These are phyloP conservation scores for Synodontis membranacea DNA, from an alignment of 2,113 vertebrate species.

Conservation along the genomic window DNA sequence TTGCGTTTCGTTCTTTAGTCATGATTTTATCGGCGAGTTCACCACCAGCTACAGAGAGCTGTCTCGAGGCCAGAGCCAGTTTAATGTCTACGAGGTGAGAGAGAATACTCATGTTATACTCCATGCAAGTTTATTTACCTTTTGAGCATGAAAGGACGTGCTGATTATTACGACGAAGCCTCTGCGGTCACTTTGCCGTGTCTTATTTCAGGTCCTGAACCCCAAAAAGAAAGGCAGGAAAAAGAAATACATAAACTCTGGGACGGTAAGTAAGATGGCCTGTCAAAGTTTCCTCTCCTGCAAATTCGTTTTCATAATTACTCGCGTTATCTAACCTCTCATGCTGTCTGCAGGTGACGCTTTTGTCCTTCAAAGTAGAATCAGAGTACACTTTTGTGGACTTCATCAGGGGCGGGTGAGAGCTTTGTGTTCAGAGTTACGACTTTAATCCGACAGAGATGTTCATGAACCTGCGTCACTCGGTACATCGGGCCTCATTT, in stretches of 20 bases:
- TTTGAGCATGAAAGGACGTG: not conserved
- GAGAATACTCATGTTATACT: not conserved
- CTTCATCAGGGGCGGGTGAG: conserved; percentile 98
- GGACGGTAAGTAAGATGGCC: conserved; percentile 82
- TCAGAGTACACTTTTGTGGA: conserved; percentile 97
- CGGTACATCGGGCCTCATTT: not conserved
- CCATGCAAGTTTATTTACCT: not conserved
- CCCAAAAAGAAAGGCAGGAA: conserved; percentile 98
- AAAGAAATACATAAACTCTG: conserved; percentile 98
- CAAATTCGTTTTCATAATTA: conserved; percentile 43
- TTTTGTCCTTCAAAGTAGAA: conserved; percentile 95
- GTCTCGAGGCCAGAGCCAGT: conserved; percentile 94
- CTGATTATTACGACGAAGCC: not conserved
- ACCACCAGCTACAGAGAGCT: conserved; percentile 98
- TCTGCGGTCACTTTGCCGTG: not conserved
- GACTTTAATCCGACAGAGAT: no score
- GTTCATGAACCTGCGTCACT: not conserved
- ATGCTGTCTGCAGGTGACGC: conserved; percentile 81
- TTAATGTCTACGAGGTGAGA: conserved; percentile 80
- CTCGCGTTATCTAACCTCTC: conserved; percentile 35
- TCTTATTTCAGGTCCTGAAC: conserved; percentile 84
- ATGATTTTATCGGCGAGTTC: conserved; percentile 97
- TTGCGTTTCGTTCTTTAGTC: conserved; percentile 70
- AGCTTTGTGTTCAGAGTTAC: not conserved
- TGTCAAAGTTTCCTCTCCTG: conserved; percentile 39